Evolutionary conservation across 2,888 invertebrate genomes (phyloP).

Genomic region (Plebejus melissa): DNA sequence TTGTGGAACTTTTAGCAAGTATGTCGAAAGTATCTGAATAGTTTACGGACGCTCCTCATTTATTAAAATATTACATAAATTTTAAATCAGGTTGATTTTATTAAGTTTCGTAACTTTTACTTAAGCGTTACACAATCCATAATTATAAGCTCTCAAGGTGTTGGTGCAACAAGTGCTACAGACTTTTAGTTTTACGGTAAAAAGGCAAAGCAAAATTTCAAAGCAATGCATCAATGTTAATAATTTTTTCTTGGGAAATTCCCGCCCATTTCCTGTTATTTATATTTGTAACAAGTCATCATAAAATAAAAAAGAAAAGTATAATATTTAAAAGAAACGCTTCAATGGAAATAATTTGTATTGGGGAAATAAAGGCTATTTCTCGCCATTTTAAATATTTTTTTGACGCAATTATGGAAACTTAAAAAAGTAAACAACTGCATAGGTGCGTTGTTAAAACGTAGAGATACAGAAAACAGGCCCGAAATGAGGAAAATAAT

Average conservation of each 20-base stretch:
- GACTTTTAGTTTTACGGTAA: neutral
- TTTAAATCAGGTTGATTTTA: conserved; percentile 12
- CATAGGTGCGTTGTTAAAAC: neutral
- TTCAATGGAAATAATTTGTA: neutral
- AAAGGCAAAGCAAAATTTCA: neutral
- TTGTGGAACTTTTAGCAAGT: neutral
- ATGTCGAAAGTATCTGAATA: conserved; percentile 6
- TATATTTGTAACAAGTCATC: too few relatives aligned
- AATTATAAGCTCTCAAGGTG: conserved; percentile 15
- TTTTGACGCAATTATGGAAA: neutral
- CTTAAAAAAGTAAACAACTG: neutral
- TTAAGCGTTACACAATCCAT: neutral
- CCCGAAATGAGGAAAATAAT: neutral
- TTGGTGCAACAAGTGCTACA: neutral
- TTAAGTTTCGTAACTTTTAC: conserved; percentile 1
- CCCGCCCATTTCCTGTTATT: neutral
- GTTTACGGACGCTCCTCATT: conserved; percentile 1
- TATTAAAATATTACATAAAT: conserved; percentile 14
- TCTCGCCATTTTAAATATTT: neutral
- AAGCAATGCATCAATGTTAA: neutral
- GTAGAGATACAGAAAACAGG: neutral
- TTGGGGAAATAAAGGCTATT: neutral
- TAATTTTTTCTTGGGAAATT: neutral
- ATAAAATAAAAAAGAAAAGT: too few relatives aligned
- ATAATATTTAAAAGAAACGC: neutral